Evolutionary conservation across 2,113 vertebrate species (phyloP).

Genomic region (Corythaixoides concolor): DNA sequence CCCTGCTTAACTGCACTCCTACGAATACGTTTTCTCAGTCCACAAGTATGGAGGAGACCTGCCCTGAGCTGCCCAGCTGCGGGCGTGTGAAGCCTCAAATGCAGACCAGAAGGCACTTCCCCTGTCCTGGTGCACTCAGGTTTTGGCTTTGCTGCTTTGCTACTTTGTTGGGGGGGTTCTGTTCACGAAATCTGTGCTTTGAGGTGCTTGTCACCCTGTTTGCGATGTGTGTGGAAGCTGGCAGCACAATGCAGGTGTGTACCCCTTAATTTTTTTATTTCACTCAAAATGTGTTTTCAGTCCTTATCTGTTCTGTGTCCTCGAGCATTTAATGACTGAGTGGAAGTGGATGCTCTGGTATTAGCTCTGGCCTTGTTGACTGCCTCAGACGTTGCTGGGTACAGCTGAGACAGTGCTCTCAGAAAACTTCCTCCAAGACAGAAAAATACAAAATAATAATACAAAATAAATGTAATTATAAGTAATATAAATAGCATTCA

Average conservation of each 20-base stretch:
- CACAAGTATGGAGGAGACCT: rapidly evolving
- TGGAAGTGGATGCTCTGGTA: not conserved
- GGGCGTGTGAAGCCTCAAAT: rapidly evolving
- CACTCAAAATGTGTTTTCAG: not conserved
- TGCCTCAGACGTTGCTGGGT: not conserved
- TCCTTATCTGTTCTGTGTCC: not conserved
- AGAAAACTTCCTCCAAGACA: not conserved
- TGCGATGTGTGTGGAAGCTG: not conserved
- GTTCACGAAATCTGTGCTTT: not conserved
- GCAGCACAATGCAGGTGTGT: rapidly evolving
- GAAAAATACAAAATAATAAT: not conserved
- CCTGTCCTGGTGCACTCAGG: rapidly evolving
- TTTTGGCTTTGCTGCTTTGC: not conserved
- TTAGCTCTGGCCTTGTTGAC: not conserved
- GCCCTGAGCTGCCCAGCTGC: rapidly evolving
- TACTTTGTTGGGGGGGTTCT: not conserved
- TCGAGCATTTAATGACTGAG: not conserved
- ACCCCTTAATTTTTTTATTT: not conserved
- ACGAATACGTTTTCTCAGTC: not conserved
- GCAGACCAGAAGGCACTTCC: rapidly evolving
- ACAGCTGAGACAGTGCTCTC: not conserved
- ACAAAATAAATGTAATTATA: not conserved
- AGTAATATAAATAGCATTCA: not conserved
- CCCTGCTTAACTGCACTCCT: not conserved
- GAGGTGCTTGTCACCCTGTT: not conserved